These are phyloP conservation scores for Campaea margaritaria DNA, from an alignment of 2,888 invertebrate genomes.

Conservation along the genomic window DNA sequence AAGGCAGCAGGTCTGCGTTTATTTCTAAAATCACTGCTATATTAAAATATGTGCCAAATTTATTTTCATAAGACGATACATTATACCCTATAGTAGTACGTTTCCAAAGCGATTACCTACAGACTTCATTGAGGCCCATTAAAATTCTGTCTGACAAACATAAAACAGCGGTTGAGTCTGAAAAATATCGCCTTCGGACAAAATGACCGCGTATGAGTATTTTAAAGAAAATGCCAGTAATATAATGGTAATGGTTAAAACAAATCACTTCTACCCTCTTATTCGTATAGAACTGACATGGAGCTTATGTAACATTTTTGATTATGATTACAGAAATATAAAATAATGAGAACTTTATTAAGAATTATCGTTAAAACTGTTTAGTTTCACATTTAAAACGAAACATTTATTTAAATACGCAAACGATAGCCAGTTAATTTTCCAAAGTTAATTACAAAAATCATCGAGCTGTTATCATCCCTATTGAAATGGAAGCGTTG, in stretches of 20 bases:
- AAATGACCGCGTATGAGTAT: conserved; percentile 35
- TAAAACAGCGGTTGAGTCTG: conserved; percentile 45
- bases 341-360: no score
- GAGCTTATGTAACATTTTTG: not conserved
- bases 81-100: conserved; percentile 21
- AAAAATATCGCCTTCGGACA: conserved; percentile 51
- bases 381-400: not conserved
- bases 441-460: conserved; percentile 35
- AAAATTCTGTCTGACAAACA: conserved; percentile 52
- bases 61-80: conserved; percentile 25
- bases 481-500: conserved; percentile 62
- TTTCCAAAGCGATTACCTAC: conserved; percentile 35
- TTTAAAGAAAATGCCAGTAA: conserved; percentile 24
- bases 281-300: conserved; percentile 3
- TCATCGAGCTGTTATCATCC: conserved; percentile 36
- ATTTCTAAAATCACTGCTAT: conserved; percentile 10
- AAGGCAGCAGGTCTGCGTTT: not conserved
- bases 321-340: not conserved
- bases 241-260: conserved; percentile 15
- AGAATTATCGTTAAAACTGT: not conserved
- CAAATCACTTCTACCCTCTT: conserved; percentile 9
- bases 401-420: not conserved
- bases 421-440: conserved; percentile 1
- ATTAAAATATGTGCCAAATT: conserved; percentile 12
- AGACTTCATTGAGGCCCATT: conserved; percentile 50